These are phyloP conservation scores for Anarhynchus alexandrinus DNA, from an alignment of 2,113 vertebrate genomes.

Conservation along the genomic window DNA sequence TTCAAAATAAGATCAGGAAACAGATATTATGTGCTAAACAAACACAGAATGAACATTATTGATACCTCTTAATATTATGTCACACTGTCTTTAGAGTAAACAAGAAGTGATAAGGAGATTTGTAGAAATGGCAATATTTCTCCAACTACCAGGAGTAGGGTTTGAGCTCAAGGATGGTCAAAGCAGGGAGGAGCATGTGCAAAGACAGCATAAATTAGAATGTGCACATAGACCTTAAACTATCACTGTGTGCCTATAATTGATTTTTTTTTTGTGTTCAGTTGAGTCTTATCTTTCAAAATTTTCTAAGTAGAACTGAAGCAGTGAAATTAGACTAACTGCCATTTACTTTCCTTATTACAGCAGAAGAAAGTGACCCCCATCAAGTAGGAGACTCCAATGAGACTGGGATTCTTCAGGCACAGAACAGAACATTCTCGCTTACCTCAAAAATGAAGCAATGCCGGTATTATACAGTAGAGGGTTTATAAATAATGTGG, in stretches of 20 bases:
- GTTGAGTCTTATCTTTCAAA: background rate
- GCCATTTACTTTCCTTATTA: background rate
- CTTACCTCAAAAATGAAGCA: background rate
- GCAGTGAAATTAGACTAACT: background rate
- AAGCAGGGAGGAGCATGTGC: background rate
- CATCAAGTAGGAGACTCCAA: background rate
- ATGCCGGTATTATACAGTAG: background rate
- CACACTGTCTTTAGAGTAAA: background rate
- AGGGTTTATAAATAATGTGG: background rate
- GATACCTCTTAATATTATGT: background rate
- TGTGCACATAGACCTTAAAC: background rate
- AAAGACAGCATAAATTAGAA: background rate
- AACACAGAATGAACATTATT: background rate
- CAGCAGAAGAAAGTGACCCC: background rate
- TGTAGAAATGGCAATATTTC: background rate
- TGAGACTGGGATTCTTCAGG: background rate
- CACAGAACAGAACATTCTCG: background rate
- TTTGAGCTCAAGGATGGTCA: background rate
- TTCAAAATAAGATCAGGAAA: background rate
- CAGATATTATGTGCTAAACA: accelerated
- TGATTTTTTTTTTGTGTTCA: background rate
- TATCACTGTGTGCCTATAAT: background rate
- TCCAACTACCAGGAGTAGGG: background rate
- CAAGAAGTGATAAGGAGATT: background rate
- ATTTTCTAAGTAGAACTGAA: background rate